Evolutionary conservation across 30 jellyfish, hydroid and myxozoan genomes (phyloP).

Genomic region (Chrysaora quinquecirrha): DNA sequence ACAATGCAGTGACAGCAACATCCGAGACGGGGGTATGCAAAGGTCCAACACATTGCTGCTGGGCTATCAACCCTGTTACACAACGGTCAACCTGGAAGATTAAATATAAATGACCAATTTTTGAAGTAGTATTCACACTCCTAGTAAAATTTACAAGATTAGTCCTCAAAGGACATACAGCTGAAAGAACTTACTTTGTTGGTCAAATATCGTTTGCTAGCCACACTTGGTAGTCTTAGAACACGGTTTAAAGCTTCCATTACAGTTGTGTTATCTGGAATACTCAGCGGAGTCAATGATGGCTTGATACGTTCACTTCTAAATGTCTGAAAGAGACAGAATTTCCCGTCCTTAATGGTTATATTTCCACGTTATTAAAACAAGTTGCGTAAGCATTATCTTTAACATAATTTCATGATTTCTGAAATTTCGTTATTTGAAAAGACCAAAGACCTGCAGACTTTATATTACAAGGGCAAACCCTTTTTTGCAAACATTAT

Average conservation of each 20-base stretch:
- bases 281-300: conserved; percentile 25
- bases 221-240: conserved; percentile 88
- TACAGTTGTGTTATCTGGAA: conserved; percentile 53
- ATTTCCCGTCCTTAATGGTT: neutral
- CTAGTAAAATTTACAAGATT: too few species aligned
- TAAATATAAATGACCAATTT: too few species aligned
- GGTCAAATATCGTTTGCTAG: conserved; percentile 85
- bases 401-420: too few species aligned
- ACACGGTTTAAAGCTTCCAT: conserved; percentile 80
- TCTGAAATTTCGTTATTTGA: too few species aligned
- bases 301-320: conserved; percentile 35
- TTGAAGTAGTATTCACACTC: too few species aligned
- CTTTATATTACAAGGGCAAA: too few species aligned
- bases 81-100: conserved; percentile 84
- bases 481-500: too few species aligned
- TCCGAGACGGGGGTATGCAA: conserved; percentile 95
- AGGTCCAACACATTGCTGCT: conserved; percentile 95
- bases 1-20: conserved; percentile 84
- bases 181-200: conserved; percentile 69
- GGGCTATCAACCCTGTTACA: conserved; percentile 93
- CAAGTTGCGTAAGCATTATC: too few species aligned
- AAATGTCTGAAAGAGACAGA: conserved; percentile 51
- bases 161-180: too few species aligned
- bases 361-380: neutral
- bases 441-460: too few species aligned